Base-by-base conservation (phyloP, 2,113 vertebrate species). In the Ailuropoda melanoleuca region DNA sequence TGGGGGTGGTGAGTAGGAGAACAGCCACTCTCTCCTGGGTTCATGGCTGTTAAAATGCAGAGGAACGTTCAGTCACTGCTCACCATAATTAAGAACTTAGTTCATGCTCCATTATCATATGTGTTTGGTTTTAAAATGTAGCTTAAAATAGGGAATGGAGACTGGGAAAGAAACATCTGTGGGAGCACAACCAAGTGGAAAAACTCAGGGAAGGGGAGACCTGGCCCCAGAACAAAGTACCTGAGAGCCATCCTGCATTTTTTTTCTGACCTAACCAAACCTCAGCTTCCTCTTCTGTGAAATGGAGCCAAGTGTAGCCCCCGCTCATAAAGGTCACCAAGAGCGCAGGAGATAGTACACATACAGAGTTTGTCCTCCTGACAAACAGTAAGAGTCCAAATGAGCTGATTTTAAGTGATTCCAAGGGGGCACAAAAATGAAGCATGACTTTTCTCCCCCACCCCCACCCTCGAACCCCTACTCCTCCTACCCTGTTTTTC, bases 271-370 rank as follows among this genome's bases (percentile, higher is more conserved):
- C 34, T 39, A 1, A 7, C 31, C 60, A 13, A 39, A 24, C 37
- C 74, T 92, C 55, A 53, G 14, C 43, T n/a, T 97, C 34, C 87
- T 81, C 83, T 68, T 48, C 82, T 91, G 72, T 87, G 48, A 94
- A 82, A 43, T 66, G 50, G 34, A 89, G 31, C 77, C 43, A 24
- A 93, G 17, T 21, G 1, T 4, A 55, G 56, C 11, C 66, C 14
- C 58, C 34, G 8, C 18, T 93, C 21, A 0, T 6, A 46, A 58
- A 12, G 4, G 37, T 74, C 50, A 37, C 31, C 55, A 31, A 37
- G 37, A 87, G 31, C 7, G 17, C 34, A 11, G 19, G 21, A 26
- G 8, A 39, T 62, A 24, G 21, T 31, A 21, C 26, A 1, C 23
- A 46, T 17, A 2, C 17, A 39, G 60, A 6, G 0, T 68, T 46